Evolutionary conservation across 2,888 invertebrate genomes (phyloP), one percentile per base, ranked within the genome.

Genomic region (Andrena camellia): DNA sequence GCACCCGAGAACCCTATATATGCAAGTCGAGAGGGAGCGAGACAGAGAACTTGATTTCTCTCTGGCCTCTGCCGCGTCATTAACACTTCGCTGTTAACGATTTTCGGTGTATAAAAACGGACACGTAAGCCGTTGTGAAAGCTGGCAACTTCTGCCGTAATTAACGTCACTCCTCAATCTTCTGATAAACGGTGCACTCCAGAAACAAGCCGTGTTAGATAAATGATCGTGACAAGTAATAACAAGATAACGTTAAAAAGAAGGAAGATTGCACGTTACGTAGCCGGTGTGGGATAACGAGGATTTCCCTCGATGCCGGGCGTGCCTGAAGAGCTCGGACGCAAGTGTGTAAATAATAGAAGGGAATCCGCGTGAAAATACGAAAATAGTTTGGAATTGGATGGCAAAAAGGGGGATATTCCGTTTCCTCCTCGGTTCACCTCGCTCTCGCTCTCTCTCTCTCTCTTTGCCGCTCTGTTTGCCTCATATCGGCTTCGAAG

Each of bases 401-500:
- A 72, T 35, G 68, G 52, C 59, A 60, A 81, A 83, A 76, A 67
- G 72, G 42, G 23, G 42, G 23, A 57, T 26, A 73, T 70, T 78
- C 50, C 60, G 62, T 77, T 59, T 81, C 70, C 33, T 68, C 70
- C 48, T 76, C 62, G 59, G 35, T 48, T 29, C 52, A 35, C 8
- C 17, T 35, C 66, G 23, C 59, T 62, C n/a, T 23, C 42, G 3
- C 60, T 70, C 54, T 67, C 69, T 63, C 66, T 83, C 60, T 70
- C 54, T 67, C 69, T 63, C 66, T 83, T 83, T 83, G 67, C 83
- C 83, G 83, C 83, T 83, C 83, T 83, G 77, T 83, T 83, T 83
- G 67, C 57, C 35, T 31, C 52, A 62, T 77, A 78, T 83, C 67
- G 83, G 71, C 73, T 70, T n/a, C 31, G 20, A 26, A 10, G 23